These are phyloP conservation scores for Probosciger aterrimus DNA, from an alignment of 2,113 vertebrate genomes.

Conservation along the genomic window DNA sequence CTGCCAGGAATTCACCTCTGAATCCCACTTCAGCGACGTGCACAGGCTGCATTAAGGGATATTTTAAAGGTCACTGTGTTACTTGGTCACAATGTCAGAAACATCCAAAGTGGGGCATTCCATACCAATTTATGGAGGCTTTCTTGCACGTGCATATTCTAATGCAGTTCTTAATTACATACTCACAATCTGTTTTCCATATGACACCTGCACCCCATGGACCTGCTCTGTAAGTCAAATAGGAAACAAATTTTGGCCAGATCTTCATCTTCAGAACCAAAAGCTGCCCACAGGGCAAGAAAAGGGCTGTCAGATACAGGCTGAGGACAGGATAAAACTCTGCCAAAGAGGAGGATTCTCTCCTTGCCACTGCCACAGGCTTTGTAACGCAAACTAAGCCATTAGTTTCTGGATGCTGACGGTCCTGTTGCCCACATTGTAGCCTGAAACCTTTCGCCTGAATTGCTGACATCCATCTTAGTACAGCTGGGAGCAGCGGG, in stretches of 20 bases:
- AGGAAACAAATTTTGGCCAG: neutral
- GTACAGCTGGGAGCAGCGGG: conserved; percentile 5
- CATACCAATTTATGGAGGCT: neutral
- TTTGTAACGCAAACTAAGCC: neutral
- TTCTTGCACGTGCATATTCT: neutral
- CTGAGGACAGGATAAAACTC: neutral
- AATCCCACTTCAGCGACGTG: neutral
- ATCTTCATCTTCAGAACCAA: neutral
- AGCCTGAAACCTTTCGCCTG: neutral
- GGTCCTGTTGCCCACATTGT: neutral
- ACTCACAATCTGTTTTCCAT: neutral
- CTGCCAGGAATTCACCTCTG: neutral
- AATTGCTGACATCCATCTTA: conserved; percentile 21
- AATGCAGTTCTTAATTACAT: neutral
- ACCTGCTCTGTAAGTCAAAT: neutral
- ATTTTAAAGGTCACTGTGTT: neutral
- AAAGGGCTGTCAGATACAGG: neutral
- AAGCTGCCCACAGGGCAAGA: rapidly evolving
- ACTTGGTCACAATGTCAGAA: neutral
- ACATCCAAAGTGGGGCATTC: neutral
- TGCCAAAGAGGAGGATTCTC: neutral
- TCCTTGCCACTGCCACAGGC: neutral
- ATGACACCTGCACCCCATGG: rapidly evolving
- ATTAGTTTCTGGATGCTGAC: neutral
- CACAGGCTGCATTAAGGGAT: neutral